Percentiles rank a stretch among this genome's conserved stretches.
Conservation (phyloP, 2,888 invertebrate genomes). For the Stratiomys singularior region DNA sequence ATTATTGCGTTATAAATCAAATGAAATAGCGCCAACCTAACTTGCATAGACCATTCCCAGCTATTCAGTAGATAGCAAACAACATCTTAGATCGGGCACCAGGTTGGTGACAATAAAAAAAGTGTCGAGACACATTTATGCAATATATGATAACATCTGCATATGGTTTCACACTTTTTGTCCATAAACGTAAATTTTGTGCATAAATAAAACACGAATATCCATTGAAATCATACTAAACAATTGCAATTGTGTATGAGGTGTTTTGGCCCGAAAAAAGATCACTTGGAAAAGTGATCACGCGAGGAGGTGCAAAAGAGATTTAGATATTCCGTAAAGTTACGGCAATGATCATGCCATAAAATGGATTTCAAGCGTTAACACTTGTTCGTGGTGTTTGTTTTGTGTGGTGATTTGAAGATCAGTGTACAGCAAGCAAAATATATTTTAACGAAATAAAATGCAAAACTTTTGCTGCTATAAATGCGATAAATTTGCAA, state of each 20-base stretch:
- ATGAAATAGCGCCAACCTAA: not conserved
- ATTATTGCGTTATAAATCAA: not conserved
- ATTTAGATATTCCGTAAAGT: conserved; percentile 41
- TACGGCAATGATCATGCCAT: conserved; percentile 22
- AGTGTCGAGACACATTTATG: conserved; percentile 29
- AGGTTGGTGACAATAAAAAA: conserved; percentile 9
- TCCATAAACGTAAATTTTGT: conserved; percentile 39
- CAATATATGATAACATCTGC: conserved; percentile 41
- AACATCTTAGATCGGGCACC: not conserved
- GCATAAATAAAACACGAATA: conserved; percentile 46
- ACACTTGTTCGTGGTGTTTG: conserved; percentile 28
- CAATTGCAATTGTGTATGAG: conserved; percentile 45
- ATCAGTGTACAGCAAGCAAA: not conserved
- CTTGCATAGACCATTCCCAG: too few species aligned
- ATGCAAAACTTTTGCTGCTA: too few species aligned
- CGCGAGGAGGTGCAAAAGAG: conserved; percentile 35
- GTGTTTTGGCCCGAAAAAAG: conserved; percentile 18
- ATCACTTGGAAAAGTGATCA: conserved; percentile 16
- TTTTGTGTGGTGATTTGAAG: too few species aligned
- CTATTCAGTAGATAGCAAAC: not conserved
- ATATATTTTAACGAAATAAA: too few species aligned
- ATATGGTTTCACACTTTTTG: conserved; percentile 40
- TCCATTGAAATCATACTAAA: conserved; percentile 41
- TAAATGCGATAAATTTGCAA: too few species aligned
- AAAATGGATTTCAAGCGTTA: conserved; percentile 18